A percentile compares a stretch with the other conserved stretches of the same genome.
These are phyloP conservation scores for Oncorhynchus keta DNA, from an alignment of 2,113 vertebrate genomes.

Conservation along the genomic window DNA sequence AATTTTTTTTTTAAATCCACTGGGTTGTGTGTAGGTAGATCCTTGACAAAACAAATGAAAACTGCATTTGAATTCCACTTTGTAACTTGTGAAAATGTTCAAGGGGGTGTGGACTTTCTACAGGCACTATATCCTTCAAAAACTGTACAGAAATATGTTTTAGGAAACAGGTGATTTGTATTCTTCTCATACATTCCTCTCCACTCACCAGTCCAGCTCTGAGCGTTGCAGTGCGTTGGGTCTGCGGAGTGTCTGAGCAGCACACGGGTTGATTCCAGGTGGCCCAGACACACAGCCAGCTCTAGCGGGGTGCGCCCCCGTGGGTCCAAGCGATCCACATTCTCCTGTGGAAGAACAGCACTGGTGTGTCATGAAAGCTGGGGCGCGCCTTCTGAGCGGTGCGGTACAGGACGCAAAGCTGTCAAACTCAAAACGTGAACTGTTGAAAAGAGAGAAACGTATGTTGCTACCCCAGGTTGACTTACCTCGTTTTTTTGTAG, in stretches of 20 bases:
- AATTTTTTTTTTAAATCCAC: too few relatives aligned
- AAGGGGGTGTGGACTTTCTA: too few relatives aligned
- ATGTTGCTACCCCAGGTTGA: not conserved
- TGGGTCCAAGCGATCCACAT: conserved; percentile 84
- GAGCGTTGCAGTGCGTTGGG: conserved; percentile 81
- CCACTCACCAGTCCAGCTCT: conserved; percentile 87
- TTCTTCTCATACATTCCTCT: too few relatives aligned
- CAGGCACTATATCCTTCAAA: not conserved
- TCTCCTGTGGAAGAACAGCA: conserved; percentile 70
- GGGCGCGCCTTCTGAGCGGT: not conserved
- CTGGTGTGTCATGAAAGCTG: not conserved
- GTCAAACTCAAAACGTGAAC: not conserved
- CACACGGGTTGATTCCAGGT: conserved; percentile 87
- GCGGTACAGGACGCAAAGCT: conserved; percentile 22
- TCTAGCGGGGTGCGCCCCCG: conserved; percentile 88
- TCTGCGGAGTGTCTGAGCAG: conserved; percentile 86
- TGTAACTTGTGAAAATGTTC: too few relatives aligned
- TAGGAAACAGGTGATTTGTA: not conserved
- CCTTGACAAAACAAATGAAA: too few relatives aligned
- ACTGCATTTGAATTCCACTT: too few relatives aligned
- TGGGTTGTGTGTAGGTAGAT: too few relatives aligned
- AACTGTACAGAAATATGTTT: not conserved
- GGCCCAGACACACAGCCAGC: conserved; percentile 88
- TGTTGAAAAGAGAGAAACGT: not conserved
- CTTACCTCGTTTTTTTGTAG: conserved; percentile 78